These are phyloP conservation scores for Phenganax subtilis DNA, from an alignment of 92 coral and sea anemone species.

Conservation along the genomic window DNA sequence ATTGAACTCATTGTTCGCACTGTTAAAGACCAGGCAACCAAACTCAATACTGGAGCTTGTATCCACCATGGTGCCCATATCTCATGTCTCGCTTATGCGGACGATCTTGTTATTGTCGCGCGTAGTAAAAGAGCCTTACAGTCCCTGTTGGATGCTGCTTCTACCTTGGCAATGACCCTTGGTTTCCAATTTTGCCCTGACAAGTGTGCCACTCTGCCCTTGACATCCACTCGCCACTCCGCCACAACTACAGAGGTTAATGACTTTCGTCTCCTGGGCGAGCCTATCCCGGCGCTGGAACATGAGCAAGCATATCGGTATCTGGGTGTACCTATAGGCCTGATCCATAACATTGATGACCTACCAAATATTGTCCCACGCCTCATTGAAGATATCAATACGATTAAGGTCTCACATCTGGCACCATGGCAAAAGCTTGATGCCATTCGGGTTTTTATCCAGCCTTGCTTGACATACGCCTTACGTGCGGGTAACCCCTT, in stretches of 20 bases:
- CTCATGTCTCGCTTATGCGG: conserved; percentile 33
- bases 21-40: conserved; percentile 6
- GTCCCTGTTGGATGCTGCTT: background rate
- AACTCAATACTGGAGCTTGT: background rate
- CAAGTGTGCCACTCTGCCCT: conserved; percentile 29
- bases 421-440: conserved; percentile 33
- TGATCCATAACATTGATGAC: conserved; percentile 14
- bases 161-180: background rate
- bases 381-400: conserved; percentile 3
- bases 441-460: conserved; percentile 1
- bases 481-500: conserved; percentile 8
- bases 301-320: conserved; percentile 12
- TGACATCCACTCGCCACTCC: background rate
- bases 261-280: background rate
- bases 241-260: too few species aligned
- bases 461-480: conserved; percentile 23
- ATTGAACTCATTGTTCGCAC: conserved; percentile 25
- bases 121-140: conserved; percentile 23
- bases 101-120: conserved; percentile 33
- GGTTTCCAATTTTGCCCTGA: conserved; percentile 24
- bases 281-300: background rate
- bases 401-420: background rate
- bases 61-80: background rate
- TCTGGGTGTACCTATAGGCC: conserved; percentile 30
- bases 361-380: conserved; percentile 19